Conservation (phyloP, 2,797 vertebrate species). For the Peromyscus melanophrys region DNA sequence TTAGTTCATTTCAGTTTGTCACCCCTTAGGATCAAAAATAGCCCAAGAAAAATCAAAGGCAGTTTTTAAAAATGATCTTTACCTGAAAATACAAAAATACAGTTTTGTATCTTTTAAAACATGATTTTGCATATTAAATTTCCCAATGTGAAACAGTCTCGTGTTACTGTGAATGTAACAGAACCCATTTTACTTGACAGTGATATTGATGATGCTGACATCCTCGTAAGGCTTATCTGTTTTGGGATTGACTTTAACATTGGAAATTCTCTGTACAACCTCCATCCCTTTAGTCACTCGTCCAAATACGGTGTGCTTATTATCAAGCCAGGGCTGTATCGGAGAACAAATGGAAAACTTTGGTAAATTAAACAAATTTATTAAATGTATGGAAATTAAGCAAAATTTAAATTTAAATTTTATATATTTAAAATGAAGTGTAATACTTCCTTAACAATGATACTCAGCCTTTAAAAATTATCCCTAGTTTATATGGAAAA, state of each 20-base stretch:
- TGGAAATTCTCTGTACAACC: slow-evolving; percentile 98
- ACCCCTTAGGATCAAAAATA: slow-evolving; percentile 55
- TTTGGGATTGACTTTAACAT: slow-evolving; percentile 98
- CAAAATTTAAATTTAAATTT: slow-evolving; percentile 66
- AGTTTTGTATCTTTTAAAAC: slow-evolving; percentile 79
- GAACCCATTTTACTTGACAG: slow-evolving; percentile 92
- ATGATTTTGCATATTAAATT: slow-evolving; percentile 75
- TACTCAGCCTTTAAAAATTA: slow-evolving; percentile 58
- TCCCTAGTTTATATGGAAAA: slow-evolving; percentile 58
- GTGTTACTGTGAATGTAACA: neutral
- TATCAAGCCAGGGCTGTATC: slow-evolving; percentile 97
- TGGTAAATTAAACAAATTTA: neutral
- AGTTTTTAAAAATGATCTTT: slow-evolving; percentile 78
- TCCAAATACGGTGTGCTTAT: slow-evolving; percentile 99
- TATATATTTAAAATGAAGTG: slow-evolving; percentile 43
- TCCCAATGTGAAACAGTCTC: slow-evolving; percentile 57
- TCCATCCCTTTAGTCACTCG: slow-evolving; percentile 98
- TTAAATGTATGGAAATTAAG: neutral
- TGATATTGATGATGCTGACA: slow-evolving; percentile 99
- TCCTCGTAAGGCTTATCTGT: slow-evolving; percentile 99
- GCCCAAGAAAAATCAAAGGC: slow-evolving; percentile 61
- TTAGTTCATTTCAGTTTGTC: slow-evolving; percentile 44
- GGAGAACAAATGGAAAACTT: slow-evolving; percentile 65
- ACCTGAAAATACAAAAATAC: slow-evolving; percentile 87
- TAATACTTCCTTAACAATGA: slow-evolving; percentile 19